Base-by-base conservation (phyloP, 2,888 invertebrate species). In the Drosophila suboccidentalis region DNA sequence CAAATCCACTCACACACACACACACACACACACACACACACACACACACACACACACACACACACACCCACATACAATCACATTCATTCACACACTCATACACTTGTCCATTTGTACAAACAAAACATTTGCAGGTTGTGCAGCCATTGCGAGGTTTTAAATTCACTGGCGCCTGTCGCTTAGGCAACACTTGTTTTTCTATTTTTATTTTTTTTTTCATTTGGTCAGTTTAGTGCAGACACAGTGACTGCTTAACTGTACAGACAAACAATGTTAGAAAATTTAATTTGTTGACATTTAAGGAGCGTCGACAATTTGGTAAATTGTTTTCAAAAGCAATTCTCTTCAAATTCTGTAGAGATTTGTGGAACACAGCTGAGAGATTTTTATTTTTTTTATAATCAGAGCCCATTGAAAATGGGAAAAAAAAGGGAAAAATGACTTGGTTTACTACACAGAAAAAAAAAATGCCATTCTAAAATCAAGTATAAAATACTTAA, bases 131-230 rank as follows among this genome's bases (percentile, higher is more conserved):
- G 51, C 15, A 26, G 36, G 54, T 58, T 59, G 41, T 5, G 8
- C 9, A 39, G 61, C 36, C 47, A 71, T 53, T 70, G 65, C 1
- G 22, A 8, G 46, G 47, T 55, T 50, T 26, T 5, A 8, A 1
- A 32, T 19, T 15, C 62, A 60, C 38, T 55, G 43, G 32, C 77
- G 71, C 75, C 75, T 66, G 55, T n/a, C 32, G 55, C 34, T 19
- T 81, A 84, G 74, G 78, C 80, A 65, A 77, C 67, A 64, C 32
- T 57, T 58, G 54, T 50, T 17, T 19, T 2, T 11, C 17, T 13
- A 4, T 15, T 11, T 4, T 3, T 4, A 1, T 1, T 17, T 3
- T 43, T 3, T 9, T 9, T 39, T 26, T 26, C 6, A 26, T 26
- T 26, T 26, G 26, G 26, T 26, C 10, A 34, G 38, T 44, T 59